Conservation (phyloP, 2,113 vertebrate species). For the Agapornis roseicollis region DNA sequence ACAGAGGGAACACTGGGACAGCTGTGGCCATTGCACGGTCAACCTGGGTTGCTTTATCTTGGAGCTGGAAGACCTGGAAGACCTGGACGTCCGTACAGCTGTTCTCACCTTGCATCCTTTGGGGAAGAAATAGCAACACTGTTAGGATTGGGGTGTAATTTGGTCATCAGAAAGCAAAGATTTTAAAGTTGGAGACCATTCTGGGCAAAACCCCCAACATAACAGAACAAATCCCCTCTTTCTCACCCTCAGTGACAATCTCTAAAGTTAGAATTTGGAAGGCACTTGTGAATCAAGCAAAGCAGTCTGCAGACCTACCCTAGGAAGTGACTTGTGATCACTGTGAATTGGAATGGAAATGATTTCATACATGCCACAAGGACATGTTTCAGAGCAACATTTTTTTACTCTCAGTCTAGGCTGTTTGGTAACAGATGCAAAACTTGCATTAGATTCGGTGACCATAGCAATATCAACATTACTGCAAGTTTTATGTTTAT, state of each 20-base stretch:
- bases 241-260: neutral
- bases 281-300: neutral
- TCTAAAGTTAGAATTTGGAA: neutral
- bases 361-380: neutral
- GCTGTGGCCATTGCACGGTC: rapidly evolving
- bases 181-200: neutral
- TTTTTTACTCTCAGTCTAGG: neutral
- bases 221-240: neutral
- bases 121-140: too few relatives aligned
- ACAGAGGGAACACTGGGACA: neutral
- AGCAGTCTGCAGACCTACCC: neutral
- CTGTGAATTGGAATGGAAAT: neutral
- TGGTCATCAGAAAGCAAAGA: neutral
- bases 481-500: neutral
- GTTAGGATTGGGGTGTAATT: neutral
- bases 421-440: neutral
- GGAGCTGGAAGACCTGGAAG: rapidly evolving
- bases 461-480: neutral
- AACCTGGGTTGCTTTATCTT: neutral
- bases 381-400: neutral
- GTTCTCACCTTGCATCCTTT: neutral
- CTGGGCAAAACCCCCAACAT: neutral
- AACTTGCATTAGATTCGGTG: neutral
- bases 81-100: rapidly evolving
- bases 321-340: neutral